Conservation (phyloP, 2,113 vertebrate species). For the Silurus glanis region DNA sequence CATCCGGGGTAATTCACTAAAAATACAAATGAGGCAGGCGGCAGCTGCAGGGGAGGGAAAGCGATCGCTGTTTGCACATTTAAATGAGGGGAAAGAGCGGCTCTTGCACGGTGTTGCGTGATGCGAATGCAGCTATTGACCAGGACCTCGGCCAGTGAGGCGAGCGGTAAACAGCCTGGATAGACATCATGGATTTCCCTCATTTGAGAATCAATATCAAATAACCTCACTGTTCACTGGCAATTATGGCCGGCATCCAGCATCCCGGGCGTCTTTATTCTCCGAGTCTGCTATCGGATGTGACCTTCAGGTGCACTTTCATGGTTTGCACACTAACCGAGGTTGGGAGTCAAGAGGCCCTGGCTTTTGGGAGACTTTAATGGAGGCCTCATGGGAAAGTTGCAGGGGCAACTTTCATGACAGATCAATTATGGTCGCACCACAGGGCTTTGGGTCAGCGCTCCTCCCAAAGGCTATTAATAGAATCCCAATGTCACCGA, state of each 20-base stretch:
- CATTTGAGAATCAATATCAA: conserved; percentile 79
- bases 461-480: conserved; percentile 70
- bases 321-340: conserved; percentile 54
- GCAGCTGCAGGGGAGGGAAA: conserved; percentile 41
- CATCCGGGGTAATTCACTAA: conserved; percentile 76
- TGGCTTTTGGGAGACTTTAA: conserved; percentile 65
- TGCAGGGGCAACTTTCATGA: conserved; percentile 74
- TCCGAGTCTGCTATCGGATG: conserved; percentile 53
- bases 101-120: conserved; percentile 43
- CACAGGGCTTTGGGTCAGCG: conserved; percentile 71
- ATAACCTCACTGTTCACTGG: conserved; percentile 75
- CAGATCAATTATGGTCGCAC: conserved; percentile 79
- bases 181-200: conserved; percentile 70
- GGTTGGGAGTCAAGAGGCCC: conserved; percentile 54
- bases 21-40: conserved; percentile 76
- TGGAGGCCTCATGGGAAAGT: conserved; percentile 69
- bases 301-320: conserved; percentile 69
- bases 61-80: conserved; percentile 68
- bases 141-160: conserved; percentile 57
- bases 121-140: conserved; percentile 55
- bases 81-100: conserved; percentile 54
- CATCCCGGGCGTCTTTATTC: conserved; percentile 67
- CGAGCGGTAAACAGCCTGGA: conserved; percentile 66
- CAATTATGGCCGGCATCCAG: conserved; percentile 69
- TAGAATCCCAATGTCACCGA: conserved; percentile 78